A percentile compares a stretch with the other conserved stretches of the same genome.
phyloP scores from a whole-genome alignment of 92 coral and sea anemone species.

The Umimayanthus chanpuru region DNA sequence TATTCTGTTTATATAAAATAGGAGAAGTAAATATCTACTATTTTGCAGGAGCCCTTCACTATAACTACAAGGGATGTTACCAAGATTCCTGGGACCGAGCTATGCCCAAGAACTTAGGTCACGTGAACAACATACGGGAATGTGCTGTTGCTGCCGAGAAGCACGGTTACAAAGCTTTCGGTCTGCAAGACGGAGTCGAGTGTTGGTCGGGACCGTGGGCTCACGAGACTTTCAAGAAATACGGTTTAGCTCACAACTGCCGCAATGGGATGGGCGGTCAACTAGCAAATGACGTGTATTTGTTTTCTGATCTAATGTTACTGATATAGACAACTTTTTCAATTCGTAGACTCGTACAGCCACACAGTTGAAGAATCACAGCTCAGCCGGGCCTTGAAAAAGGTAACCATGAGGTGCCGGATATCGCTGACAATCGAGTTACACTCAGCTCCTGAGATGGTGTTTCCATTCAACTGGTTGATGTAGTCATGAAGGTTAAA shows the following conservation, averaged over 20 bases:
- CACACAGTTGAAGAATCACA: neutral
- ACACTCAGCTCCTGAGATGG: neutral
- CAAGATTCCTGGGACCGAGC: slow-evolving; percentile 17
- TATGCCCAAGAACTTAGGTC: slow-evolving; percentile 1
- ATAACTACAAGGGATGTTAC: neutral
- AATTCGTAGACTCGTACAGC: neutral
- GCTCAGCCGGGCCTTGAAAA: no score
- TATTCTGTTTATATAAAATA: neutral
- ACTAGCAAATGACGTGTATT: slow-evolving; percentile 5
- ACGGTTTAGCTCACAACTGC: neutral
- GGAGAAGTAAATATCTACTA: neutral
- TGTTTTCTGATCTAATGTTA: neutral
- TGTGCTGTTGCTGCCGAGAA: neutral
- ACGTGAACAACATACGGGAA: slow-evolving; percentile 13
- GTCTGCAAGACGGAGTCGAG: slow-evolving; percentile 19
- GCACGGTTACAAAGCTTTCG: slow-evolving; percentile 4
- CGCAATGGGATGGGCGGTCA: neutral
- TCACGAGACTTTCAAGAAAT: slow-evolving; percentile 3
- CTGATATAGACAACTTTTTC: neutral
- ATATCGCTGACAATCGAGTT: no score
- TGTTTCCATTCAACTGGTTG: neutral
- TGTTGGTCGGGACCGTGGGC: slow-evolving; percentile 27
- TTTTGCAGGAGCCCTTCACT: neutral
- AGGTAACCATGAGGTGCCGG: no score
- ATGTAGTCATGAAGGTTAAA: no score